Base-by-base conservation (phyloP, 2,113 vertebrate species). In the Archilochus colubris region DNA sequence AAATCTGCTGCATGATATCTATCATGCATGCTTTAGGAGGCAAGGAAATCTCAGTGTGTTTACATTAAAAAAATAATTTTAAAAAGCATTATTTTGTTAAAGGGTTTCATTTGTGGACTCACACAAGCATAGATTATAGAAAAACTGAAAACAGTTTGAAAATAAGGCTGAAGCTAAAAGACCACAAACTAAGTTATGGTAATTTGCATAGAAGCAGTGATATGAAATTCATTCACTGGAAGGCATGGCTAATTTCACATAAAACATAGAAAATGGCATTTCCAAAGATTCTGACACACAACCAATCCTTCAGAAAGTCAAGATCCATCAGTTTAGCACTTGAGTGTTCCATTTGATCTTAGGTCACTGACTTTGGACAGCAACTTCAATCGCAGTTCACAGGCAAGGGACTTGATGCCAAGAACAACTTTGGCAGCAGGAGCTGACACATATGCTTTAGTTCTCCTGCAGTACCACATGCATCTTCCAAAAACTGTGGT, bases 371-470 rank as follows among this genome's bases (percentile, higher is more conserved):
- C 88, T 91, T 91, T 86, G 86, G 91, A 93, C 33, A 92, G 82
- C 48, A 93, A 33, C 75, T 96, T 95, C 91, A 93, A 82, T 91
- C 64, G 88, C 53, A 97, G 74, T 79, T 96, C 20, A 8, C 72
- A 93, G 53, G 59, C 91, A 95, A 96, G 73, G 55, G 50, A 91
- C 76, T 93, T 77, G 63, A 57, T 83, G 91, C 93, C 96, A 97
- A 97, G 63, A 95, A 84, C 74, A 97, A 93, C 90, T 74, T 95
- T 95, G 88, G 83, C 94, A 97, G 94, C 62, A 91, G 93, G 54
- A 72, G 50, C 64, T 82, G 84, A 95, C 62, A 78, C 50, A 66
- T 64, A 81, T 77, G 31, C n/a, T 36, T 92, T 89, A 38, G 72
- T 61, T 95, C 69, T 86, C 61, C 81, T 90, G 51, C 24, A 82